Percentiles rank a stretch among this genome's conserved stretches.
These are phyloP conservation scores for Catostomus latipinnis DNA, from an alignment of 2,797 vertebrate genomes.

Conservation along the genomic window DNA sequence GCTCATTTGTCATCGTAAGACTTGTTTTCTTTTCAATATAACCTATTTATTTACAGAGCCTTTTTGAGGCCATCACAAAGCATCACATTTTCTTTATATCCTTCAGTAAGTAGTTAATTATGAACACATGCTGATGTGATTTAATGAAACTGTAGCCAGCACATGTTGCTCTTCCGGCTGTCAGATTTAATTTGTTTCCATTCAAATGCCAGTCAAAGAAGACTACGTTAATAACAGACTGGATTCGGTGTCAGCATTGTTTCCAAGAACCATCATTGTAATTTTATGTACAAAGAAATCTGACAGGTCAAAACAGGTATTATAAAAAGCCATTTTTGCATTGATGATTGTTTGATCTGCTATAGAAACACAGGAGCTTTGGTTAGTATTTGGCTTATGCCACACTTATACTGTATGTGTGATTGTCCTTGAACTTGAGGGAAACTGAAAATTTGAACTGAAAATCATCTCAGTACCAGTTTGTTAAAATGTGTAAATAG, in stretches of 20 bases:
- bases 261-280: background rate
- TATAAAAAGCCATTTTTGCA: background rate
- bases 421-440: too few species aligned
- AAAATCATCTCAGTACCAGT: too few species aligned
- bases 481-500: too few species aligned
- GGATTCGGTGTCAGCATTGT: background rate
- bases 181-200: conserved; percentile 39
- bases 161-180: conserved; percentile 8
- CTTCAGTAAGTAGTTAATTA: conserved; percentile 22
- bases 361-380: background rate
- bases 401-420: too few species aligned
- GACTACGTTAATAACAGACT: background rate
- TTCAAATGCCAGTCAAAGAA: conserved; percentile 13
- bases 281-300: conserved; percentile 14
- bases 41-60: background rate
- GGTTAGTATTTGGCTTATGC: too few species aligned
- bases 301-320: conserved; percentile 4
- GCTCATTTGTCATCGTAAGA: background rate
- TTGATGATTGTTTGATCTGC: conserved; percentile 11
- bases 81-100: conserved; percentile 7
- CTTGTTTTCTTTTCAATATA: conserved; percentile 14
- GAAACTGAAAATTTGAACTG: too few species aligned
- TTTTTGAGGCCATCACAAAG: background rate
- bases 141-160: conserved; percentile 29
- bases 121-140: conserved; percentile 11